Percentiles rank a stretch among this genome's conserved stretches.
Evolutionary conservation across 2,888 invertebrate genomes (phyloP).

Genomic region (Phaedon cochleariae): DNA sequence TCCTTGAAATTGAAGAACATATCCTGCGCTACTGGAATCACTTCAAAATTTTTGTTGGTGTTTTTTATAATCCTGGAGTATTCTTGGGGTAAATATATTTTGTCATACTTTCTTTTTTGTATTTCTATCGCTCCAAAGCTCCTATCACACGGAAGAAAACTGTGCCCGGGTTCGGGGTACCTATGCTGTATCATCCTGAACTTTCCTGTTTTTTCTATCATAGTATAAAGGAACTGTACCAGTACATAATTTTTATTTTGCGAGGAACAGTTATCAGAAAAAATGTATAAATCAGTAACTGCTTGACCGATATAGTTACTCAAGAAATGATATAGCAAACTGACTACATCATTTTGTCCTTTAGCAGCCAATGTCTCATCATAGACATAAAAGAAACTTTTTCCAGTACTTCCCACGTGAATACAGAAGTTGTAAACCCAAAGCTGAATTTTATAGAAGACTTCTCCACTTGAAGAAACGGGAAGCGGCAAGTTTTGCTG

Average conservation of each 20-base stretch:
- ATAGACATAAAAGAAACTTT: slow-evolving; percentile 26
- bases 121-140: too few species aligned
- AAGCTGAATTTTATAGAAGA: slow-evolving; percentile 28
- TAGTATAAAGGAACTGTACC: slow-evolving; percentile 18
- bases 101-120: too few species aligned
- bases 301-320: too few species aligned
- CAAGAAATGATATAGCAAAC: too few species aligned
- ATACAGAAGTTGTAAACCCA: slow-evolving; percentile 28
- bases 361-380: slow-evolving; percentile 28
- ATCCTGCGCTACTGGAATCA: too few species aligned
- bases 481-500: slow-evolving; percentile 27
- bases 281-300: slow-evolving; percentile 17
- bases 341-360: background rate
- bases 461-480: slow-evolving; percentile 16
- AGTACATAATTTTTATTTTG: slow-evolving; percentile 19
- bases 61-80: too few species aligned
- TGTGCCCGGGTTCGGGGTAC: too few species aligned
- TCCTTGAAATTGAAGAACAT: too few species aligned
- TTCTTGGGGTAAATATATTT: too few species aligned
- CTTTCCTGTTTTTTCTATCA: slow-evolving; percentile 14
- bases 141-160: too few species aligned
- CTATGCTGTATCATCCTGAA: too few species aligned
- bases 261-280: slow-evolving; percentile 21
- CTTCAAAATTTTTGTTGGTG: too few species aligned
- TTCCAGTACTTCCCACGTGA: slow-evolving; percentile 17